phyloP scores from a whole-genome alignment of 2,113 vertebrate species.

The Neofelis nebulosa region DNA sequence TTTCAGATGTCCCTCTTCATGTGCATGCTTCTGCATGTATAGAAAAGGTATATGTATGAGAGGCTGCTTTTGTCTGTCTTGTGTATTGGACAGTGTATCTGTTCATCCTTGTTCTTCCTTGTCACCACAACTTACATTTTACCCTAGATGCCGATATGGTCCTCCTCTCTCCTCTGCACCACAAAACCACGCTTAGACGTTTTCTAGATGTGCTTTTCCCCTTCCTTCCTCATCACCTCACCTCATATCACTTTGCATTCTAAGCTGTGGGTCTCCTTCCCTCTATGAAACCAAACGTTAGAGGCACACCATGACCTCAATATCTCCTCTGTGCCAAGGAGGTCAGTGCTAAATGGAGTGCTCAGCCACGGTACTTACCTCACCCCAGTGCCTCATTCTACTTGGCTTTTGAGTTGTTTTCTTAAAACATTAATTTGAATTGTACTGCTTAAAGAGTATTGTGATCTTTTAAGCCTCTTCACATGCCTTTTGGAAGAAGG shows the following conservation, averaged over 20 bases:
- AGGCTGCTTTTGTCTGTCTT: background rate
- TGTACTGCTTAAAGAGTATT: background rate
- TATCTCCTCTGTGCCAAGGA: background rate
- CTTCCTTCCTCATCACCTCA: background rate
- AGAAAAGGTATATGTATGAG: rapidly evolving
- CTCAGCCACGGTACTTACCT: too few species aligned
- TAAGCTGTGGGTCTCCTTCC: background rate
- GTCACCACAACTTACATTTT: background rate
- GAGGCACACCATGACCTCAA: background rate
- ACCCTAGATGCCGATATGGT: background rate
- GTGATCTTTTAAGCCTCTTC: background rate
- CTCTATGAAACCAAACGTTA: background rate
- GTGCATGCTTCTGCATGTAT: background rate
- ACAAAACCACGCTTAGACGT: background rate
- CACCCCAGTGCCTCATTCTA: background rate
- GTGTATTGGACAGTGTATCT: background rate
- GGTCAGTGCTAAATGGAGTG: background rate
- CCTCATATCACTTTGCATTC: background rate
- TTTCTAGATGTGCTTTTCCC: background rate
- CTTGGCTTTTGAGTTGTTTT: background rate
- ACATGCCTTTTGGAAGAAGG: background rate
- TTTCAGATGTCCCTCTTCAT: background rate
- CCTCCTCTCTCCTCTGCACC: background rate
- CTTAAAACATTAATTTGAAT: background rate
- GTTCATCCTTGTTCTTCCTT: background rate